Evolutionary conservation across 2,113 vertebrate species (phyloP).

Genomic region (Dipodomys spectabilis): DNA sequence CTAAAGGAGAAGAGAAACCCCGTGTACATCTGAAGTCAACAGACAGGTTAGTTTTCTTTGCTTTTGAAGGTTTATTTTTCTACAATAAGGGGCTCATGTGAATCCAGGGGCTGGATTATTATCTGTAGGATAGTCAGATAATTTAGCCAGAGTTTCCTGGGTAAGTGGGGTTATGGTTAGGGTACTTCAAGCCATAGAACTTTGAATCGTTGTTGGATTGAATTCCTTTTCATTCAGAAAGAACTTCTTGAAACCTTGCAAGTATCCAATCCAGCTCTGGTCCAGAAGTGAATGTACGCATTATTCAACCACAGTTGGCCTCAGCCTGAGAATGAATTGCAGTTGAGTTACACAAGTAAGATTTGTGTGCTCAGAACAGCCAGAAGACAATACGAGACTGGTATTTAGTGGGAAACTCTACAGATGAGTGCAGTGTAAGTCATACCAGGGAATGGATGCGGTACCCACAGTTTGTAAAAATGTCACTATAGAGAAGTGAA

Average conservation of each 20-base stretch:
- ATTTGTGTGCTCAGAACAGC: background rate
- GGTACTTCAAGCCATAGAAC: constrained; percentile 8
- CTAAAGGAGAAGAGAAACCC: background rate
- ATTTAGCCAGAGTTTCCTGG: background rate
- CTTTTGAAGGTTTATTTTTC: constrained; percentile 59
- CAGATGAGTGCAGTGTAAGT: background rate
- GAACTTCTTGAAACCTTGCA: background rate
- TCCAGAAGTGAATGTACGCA: background rate
- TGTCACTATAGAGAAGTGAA: background rate
- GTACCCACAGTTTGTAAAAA: background rate
- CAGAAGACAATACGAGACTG: background rate
- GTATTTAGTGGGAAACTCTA: background rate
- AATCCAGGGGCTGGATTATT: background rate
- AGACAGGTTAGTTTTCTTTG: constrained; percentile 72
- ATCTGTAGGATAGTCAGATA: background rate
- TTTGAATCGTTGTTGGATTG: constrained; percentile 6
- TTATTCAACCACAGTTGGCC: background rate
- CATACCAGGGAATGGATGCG: background rate
- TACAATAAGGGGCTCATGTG: background rate
- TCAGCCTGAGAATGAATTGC: background rate
- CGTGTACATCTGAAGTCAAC: constrained; percentile 62
- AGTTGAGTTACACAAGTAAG: constrained; percentile 12
- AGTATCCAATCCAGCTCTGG: background rate
- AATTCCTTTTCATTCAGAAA: constrained; percentile 56
- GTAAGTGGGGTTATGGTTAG: background rate